These are phyloP conservation scores for Acrocephalus kingi DNA, from an alignment of 2,113 vertebrate species.

Conservation along the genomic window DNA sequence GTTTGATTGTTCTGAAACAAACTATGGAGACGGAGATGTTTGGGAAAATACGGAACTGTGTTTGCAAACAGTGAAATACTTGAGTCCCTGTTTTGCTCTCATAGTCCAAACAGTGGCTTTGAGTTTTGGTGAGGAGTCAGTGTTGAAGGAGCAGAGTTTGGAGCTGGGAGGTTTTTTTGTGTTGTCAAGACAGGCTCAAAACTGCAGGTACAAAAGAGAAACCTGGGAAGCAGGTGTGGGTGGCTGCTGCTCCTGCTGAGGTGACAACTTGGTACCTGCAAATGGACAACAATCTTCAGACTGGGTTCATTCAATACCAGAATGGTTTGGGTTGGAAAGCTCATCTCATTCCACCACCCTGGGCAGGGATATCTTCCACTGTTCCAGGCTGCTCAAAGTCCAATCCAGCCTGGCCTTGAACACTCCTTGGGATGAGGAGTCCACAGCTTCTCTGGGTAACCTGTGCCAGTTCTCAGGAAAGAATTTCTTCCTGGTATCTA, in stretches of 20 bases:
- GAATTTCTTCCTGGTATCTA: background rate
- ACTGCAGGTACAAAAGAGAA: background rate
- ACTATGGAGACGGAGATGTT: background rate
- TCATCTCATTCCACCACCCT: background rate
- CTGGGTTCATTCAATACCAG: rapidly evolving
- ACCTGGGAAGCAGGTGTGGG: background rate
- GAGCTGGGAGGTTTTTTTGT: background rate
- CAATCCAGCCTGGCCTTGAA: background rate
- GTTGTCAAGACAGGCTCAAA: background rate
- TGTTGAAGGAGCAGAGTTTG: background rate
- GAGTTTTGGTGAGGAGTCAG: background rate
- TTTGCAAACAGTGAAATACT: conserved; percentile 7
- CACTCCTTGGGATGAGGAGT: background rate
- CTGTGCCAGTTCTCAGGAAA: background rate
- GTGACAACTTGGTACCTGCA: background rate
- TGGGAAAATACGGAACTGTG: background rate
- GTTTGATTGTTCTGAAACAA: background rate
- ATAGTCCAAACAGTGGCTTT: background rate
- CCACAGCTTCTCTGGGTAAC: background rate
- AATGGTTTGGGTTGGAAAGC: background rate
- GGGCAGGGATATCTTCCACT: background rate
- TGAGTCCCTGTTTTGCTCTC: background rate
- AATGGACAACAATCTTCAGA: background rate
- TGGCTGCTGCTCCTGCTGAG: background rate
- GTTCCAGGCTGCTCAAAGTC: background rate